Evolutionary conservation across 2,797 vertebrate genomes (phyloP).

Genomic region (Hafferia zeledoni): DNA sequence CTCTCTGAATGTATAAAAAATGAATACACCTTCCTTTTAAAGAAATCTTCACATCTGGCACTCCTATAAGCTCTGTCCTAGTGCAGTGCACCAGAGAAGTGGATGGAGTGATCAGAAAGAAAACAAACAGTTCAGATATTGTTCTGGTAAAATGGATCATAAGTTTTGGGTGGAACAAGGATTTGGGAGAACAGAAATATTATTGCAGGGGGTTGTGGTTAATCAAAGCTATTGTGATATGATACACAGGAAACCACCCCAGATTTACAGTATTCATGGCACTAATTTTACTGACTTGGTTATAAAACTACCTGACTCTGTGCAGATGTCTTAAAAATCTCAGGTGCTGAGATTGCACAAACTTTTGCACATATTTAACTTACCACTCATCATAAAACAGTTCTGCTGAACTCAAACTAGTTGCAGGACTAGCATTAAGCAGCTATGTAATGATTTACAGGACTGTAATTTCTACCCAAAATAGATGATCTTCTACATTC

Average conservation of each 20-base stretch:
- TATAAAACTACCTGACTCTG: neutral
- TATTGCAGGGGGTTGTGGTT: constrained; percentile 13
- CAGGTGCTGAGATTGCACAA: neutral
- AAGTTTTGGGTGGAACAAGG: neutral
- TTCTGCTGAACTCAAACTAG: neutral
- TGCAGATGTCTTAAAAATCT: neutral
- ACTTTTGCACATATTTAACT: neutral
- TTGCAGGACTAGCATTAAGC: neutral
- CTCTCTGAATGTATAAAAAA: neutral
- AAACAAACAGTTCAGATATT: neutral
- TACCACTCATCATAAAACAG: neutral
- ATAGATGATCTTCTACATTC: neutral
- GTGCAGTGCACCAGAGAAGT: neutral
- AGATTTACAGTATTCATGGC: neutral
- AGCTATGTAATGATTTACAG: neutral
- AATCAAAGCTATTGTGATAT: neutral
- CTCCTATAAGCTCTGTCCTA: neutral
- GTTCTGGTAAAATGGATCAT: neutral
- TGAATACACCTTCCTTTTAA: neutral
- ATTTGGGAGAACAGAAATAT: neutral
- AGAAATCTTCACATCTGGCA: neutral
- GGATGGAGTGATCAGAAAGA: neutral
- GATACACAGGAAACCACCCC: neutral
- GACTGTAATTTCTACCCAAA: neutral
- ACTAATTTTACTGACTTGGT: neutral